Base-by-base conservation (phyloP, 2,888 invertebrate species). In the Artemia sinica region DNA sequence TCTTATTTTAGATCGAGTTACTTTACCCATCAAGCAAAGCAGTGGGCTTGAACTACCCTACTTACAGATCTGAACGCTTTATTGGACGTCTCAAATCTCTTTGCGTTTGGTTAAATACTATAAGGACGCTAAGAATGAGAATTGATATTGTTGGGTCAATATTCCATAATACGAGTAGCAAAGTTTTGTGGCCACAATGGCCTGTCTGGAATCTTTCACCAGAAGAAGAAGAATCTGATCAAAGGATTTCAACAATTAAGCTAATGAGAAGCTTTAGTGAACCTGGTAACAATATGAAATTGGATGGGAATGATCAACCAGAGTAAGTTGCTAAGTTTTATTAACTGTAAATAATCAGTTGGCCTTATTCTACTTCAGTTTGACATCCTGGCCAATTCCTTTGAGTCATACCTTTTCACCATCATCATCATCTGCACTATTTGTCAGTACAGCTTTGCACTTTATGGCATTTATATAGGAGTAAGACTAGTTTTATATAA, bases 91-190 rank as follows among this genome's bases (percentile, higher is more conserved):
- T 88, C 11, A 86, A 87, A 78, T 87, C 91, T 12, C 85, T 94
- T 84, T 91, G 89, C 75, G 81, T 92, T 5, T 95, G 94, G 93
- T 88, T 88, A 77, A 95, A 94, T 78, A 87, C 89, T 76, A 89
- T 89, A 0, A 84, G 85, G 73, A 89, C 91, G 77, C 86, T 92
- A 77, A 84, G 88, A 67, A 81, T 91, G 69, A 91, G 89, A 78
- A 79, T 94, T 72, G 81, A 86, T 71, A 85, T 89, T 71, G 74
- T 81, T 69, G 77, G 78, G 66, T 71, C 71, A 18, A 67, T 71
- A 14, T 41, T 67, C 18, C 51, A 68, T 12, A 51, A 65, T 63
- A 67, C 68, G n/a, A 68, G 66, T 7, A 66, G 66, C 51, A 66
- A 65, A 50, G 49, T 67, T 28, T 67, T 67, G 12, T 71, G 71